Percentiles rank a stretch among this genome's conserved stretches.
These are phyloP conservation scores for Sebastes baramenuke DNA, from an alignment of 2,797 vertebrate genomes.

Conservation along the genomic window DNA sequence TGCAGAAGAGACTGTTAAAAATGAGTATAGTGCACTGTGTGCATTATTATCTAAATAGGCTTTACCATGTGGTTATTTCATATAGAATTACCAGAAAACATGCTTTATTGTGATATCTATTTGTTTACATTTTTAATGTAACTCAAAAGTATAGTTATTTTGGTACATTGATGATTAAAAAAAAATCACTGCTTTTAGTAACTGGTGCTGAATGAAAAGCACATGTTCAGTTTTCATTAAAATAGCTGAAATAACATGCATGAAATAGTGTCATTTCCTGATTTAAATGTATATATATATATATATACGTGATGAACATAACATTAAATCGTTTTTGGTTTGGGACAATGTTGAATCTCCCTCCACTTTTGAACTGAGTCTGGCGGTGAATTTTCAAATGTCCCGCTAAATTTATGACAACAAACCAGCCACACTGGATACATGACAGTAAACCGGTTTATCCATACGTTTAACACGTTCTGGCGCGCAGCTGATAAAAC, in stretches of 20 bases:
- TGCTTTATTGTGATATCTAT: neutral
- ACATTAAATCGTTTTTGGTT: too few species aligned
- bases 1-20: too few species aligned
- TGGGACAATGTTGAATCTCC: slow-evolving; percentile 45
- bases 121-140: slow-evolving; percentile 9
- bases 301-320: fast-evolving
- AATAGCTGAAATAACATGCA: neutral
- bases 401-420: slow-evolving; percentile 80
- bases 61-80: too few species aligned
- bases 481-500: slow-evolving; percentile 44
- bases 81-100: too few species aligned
- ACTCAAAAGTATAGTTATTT: neutral
- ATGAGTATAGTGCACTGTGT: too few species aligned
- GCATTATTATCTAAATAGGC: too few species aligned
- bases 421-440: slow-evolving; percentile 30
- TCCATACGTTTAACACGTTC: neutral
- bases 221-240: neutral
- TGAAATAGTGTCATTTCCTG: neutral
- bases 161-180: neutral
- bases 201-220: neutral
- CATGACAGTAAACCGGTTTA: neutral
- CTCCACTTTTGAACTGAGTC: slow-evolving; percentile 58
- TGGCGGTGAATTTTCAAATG: slow-evolving; percentile 81
- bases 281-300: neutral
- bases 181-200: neutral